Base-by-base conservation (phyloP, 2,797 vertebrate genomes). In the Cyclopterus lumpus region DNA sequence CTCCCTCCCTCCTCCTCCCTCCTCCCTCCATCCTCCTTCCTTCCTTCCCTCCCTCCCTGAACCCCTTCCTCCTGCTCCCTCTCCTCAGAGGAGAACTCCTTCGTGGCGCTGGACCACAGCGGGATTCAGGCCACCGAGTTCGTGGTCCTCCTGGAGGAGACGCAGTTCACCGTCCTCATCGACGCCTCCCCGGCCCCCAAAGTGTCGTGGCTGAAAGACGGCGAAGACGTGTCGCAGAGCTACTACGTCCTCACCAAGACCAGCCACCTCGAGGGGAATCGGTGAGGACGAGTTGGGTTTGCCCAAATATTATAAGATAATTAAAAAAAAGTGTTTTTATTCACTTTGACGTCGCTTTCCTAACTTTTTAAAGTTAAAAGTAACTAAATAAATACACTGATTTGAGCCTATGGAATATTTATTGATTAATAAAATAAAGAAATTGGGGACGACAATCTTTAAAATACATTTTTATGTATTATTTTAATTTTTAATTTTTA, bases 181-280 rank as follows among this genome's bases (percentile, higher is more conserved):
- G 75, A 95, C 24, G 97, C 97, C 26, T 95, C 97, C 76, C 96
- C 96, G 0, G 69, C 91, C 15, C 98, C 98, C 72, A 96, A 93
- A 90, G 93, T 99, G 76, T 90, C 80, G 16, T 99, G 98, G 98
- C 84, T 95, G 72, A 98, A 97, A 86, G 95, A 99, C 55, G 96
- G 94, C 0, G 82, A 92, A 77, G 89, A 89, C 2, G 9, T 96
- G 49, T 36, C 82, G 1, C 84, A 83, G 72, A 92, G 66, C 81
- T 90, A 86, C 74, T 94, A 88, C 30, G 20, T 92, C 71, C 77
- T 77, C 65, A 83, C 85, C 61, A 90, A 85, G 26, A 94, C 93
- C 2, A 91, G 83, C 74, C 89, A 84, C 36, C 24, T 93, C 1
- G 70, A 77, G 40, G 90, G 91, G 9, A 92, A 92, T 66, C 84